Percentiles rank a stretch among this genome's conserved stretches.
These are phyloP conservation scores for Myrmecobius fasciatus DNA, from an alignment of 2,113 vertebrate species.

Conservation along the genomic window DNA sequence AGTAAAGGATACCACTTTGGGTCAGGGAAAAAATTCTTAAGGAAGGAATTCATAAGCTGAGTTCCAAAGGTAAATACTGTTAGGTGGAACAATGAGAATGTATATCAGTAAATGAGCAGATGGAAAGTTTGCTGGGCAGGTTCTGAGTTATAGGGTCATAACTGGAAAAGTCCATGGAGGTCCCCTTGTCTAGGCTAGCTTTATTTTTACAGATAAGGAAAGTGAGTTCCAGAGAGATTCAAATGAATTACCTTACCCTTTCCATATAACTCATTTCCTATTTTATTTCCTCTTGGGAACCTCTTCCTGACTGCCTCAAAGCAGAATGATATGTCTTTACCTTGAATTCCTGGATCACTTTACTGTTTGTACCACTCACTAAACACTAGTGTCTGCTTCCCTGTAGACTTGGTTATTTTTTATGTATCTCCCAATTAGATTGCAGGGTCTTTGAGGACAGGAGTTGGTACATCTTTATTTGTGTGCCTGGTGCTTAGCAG, in stretches of 20 bases:
- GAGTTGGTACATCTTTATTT: background rate
- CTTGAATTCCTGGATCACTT: background rate
- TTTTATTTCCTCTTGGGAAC: background rate
- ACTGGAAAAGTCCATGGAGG: background rate
- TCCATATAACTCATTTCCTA: background rate
- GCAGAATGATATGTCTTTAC: background rate
- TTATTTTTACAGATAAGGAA: background rate
- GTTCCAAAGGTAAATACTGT: background rate
- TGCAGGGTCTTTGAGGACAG: background rate
- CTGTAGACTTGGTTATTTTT: background rate
- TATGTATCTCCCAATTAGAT: background rate
- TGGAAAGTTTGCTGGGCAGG: background rate
- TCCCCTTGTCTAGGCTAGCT: background rate
- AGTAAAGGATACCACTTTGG: background rate
- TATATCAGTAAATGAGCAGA: background rate
- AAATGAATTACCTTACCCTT: background rate
- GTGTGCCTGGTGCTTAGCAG: background rate
- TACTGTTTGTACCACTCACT: background rate
- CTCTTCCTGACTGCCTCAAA: background rate
- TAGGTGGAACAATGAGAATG: background rate
- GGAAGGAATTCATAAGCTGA: background rate
- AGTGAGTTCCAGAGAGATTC: background rate
- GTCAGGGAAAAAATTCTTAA: background rate
- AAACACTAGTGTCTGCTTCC: background rate
- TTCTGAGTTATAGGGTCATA: background rate